These are phyloP conservation scores for Ophion costatus DNA, from an alignment of 2,888 invertebrate species.

Conservation along the genomic window DNA sequence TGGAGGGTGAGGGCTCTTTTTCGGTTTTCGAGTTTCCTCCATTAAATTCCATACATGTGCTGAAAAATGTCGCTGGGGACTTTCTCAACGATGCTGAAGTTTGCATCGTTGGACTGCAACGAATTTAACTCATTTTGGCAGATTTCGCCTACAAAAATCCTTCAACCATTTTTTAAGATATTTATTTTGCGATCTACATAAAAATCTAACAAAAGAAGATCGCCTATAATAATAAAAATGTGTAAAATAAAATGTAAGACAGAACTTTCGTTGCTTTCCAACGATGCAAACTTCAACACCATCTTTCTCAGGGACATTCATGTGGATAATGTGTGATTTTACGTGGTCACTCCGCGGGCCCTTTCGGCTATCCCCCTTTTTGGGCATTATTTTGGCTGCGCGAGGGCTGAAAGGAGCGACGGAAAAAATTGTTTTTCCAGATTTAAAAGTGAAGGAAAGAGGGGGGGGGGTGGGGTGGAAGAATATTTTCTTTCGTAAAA, in stretches of 20 bases:
- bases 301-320: background rate
- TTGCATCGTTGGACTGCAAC: too few species aligned
- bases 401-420: background rate
- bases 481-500: constrained; percentile 10
- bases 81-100: too few species aligned
- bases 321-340: background rate
- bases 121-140: too few species aligned
- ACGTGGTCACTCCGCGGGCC: background rate
- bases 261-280: too few species aligned
- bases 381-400: background rate
- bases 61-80: background rate
- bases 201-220: too few species aligned
- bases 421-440: constrained; percentile 10
- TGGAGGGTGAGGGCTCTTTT: background rate
- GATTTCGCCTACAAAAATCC: too few species aligned
- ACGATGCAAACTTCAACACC: too few species aligned
- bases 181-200: too few species aligned
- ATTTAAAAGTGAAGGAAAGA: background rate
- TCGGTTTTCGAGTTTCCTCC: background rate
- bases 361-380: background rate
- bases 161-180: too few species aligned
- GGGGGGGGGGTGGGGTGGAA: background rate
- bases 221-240: too few species aligned
- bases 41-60: background rate
- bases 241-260: too few species aligned